phyloP scores from a whole-genome alignment of 2,888 invertebrate species.

The Polylopha cassiicola region DNA sequence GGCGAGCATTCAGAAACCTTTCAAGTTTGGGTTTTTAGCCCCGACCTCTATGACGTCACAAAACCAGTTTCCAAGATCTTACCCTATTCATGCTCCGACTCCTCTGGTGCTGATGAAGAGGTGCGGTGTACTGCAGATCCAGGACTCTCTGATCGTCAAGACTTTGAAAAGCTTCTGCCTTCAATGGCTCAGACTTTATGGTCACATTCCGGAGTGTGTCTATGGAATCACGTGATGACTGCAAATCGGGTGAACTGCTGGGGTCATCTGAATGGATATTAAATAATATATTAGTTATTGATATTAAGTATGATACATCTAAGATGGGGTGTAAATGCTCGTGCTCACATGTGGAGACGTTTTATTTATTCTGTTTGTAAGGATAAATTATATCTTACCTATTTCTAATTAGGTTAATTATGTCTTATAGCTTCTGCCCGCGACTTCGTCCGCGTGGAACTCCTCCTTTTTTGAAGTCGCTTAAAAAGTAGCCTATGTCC shows the following conservation, averaged over 20 bases:
- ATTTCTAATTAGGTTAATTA: no score
- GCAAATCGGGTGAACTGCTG: conserved; percentile 64
- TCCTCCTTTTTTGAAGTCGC: no score
- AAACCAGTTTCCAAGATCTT: conserved; percentile 21
- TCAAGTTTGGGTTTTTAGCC: not conserved
- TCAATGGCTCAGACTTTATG: conserved; percentile 62
- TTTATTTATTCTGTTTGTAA: no score
- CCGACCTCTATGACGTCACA: not conserved
- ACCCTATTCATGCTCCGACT: conserved; percentile 75
- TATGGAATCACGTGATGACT: conserved; percentile 67
- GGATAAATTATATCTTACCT: no score
- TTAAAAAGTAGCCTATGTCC: no score
- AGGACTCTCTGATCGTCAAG: conserved; percentile 62
- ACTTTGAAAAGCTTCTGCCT: conserved; percentile 55
- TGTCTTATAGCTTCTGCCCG: no score
- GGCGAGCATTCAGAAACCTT: not conserved
- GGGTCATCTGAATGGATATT: conserved; percentile 53
- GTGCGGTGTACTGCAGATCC: conserved; percentile 61
- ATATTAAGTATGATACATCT: no score
- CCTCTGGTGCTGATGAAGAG: conserved; percentile 65
- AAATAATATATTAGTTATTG: no score
- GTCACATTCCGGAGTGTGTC: conserved; percentile 69
- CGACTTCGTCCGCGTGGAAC: no score
- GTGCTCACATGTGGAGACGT: no score
- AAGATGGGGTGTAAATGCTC: no score